Base-by-base conservation (phyloP, 2,113 vertebrate species). In the Platichthys flesus region DNA sequence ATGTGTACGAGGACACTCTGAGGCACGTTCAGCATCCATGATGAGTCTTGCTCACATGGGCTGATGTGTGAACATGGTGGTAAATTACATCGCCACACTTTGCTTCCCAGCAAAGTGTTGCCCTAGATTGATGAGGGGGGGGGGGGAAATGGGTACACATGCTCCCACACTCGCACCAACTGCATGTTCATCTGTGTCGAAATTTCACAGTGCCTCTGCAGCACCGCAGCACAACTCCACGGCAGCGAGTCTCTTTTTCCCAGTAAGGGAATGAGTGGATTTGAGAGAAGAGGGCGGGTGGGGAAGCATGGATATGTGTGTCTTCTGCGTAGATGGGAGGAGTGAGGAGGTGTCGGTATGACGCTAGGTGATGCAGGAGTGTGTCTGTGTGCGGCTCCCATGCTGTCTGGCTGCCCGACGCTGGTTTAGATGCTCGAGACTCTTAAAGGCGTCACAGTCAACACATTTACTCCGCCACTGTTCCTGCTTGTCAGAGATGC, bases 361-460 rank as follows among this genome's bases (percentile, higher is more conserved):
- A 67, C 51, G 54, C 51, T 23, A 9, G 66, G 60, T 35, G 55
- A 73, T 74, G 42, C 31, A 76, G 65, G 26, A 42, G 72, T 23
- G 16, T 74, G 4, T 63, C n/a, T 66, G 6, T 31, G 12, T 57
- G 52, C 15, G 1, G 24, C 35, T 26, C 68, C 56, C 31, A 56
- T 45, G 45, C 76, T 69, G 79, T 70, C 56, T 71, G 71, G 23
- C 57, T 81, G 75, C 82, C 85, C 78, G 82, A 55, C 79, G 23
- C 61, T 49, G 21, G 55, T 76, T 92, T 79, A 74, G 69, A 88
- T 79, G 69, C 76, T 9, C 13, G 45, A 69, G 59, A 55, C 78
- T 79, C 85, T 87, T 83, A 78, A 90, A 82, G 81, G 70, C 61
- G 40, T 91, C 91, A 82, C 71, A 87, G 89, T 91, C 90, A 87